Evolutionary conservation across 2,888 invertebrate genomes (phyloP).

Genomic region (Plebejus melissa): DNA sequence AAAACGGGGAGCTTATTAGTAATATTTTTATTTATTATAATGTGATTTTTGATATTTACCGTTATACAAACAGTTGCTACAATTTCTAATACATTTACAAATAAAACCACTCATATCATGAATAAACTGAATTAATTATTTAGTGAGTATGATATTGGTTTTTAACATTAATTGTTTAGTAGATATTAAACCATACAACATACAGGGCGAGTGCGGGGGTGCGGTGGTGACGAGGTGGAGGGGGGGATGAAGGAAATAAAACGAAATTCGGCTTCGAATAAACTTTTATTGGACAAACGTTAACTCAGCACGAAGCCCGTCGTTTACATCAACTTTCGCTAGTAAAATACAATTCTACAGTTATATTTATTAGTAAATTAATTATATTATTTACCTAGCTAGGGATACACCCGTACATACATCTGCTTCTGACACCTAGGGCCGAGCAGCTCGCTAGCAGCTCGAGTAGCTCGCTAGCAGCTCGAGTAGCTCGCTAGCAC

Average conservation of each 20-base stretch:
- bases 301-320: slow-evolving; percentile 57
- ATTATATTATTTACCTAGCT: slow-evolving; percentile 24
- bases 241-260: slow-evolving; percentile 42
- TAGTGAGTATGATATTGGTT: too few relatives aligned
- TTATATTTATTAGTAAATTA: slow-evolving; percentile 45
- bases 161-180: background rate
- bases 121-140: background rate
- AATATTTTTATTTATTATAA: background rate
- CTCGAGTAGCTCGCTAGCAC: too few relatives aligned
- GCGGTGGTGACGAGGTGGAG: too few relatives aligned
- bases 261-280: slow-evolving; percentile 66
- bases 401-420: slow-evolving; percentile 32
- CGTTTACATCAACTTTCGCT: slow-evolving; percentile 67
- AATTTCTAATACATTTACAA: background rate
- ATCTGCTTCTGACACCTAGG: background rate
- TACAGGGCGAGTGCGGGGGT: background rate
- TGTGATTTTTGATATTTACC: too few relatives aligned
- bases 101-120: background rate
- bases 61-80: background rate
- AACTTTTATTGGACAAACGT: slow-evolving; percentile 74
- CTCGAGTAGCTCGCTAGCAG: background rate
- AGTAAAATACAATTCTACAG: slow-evolving; percentile 56
- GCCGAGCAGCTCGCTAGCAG: background rate
- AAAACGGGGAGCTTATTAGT: background rate
- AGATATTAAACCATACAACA: background rate